Percentiles rank a stretch among this genome's conserved stretches.
phyloP scores from a whole-genome alignment of 2,113 vertebrate species.

The Engraulis encrasicolus region DNA sequence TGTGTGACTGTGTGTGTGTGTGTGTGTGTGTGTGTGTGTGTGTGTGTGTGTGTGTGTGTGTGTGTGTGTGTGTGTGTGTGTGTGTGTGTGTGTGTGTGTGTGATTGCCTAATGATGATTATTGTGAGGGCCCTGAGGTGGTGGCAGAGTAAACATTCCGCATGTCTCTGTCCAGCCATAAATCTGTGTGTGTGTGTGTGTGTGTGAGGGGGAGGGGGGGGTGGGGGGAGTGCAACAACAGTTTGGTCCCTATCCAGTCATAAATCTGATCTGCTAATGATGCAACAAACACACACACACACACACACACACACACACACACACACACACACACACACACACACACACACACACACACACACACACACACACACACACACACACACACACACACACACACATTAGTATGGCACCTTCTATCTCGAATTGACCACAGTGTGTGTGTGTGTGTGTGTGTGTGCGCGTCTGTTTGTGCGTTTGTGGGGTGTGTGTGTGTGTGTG shows the following conservation, averaged over 20 bases:
- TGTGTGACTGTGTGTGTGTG: not conserved
- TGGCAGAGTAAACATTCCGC: slow-evolving; percentile 8
- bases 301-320: too few relatives aligned
- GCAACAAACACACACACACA: too few relatives aligned
- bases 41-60: not conserved
- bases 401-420: too few relatives aligned
- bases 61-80: not conserved
- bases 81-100: not conserved
- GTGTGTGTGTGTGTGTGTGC: slow-evolving; percentile 45
- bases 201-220: slow-evolving; percentile 37
- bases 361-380: too few relatives aligned
- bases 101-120: not conserved
- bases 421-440: too few relatives aligned
- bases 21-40: not conserved
- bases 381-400: too few relatives aligned
- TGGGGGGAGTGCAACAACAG: slow-evolving; percentile 56
- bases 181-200: slow-evolving; percentile 14
- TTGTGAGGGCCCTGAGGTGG: not conserved
- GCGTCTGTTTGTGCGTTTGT: not conserved
- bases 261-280: slow-evolving; percentile 65
- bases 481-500: slow-evolving; percentile 35
- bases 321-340: too few relatives aligned
- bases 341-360: too few relatives aligned
- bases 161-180: not conserved
- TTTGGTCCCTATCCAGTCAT: slow-evolving; percentile 52